Evolutionary conservation across 2,888 invertebrate genomes (phyloP).

Genomic region (Apamea epomidion): DNA sequence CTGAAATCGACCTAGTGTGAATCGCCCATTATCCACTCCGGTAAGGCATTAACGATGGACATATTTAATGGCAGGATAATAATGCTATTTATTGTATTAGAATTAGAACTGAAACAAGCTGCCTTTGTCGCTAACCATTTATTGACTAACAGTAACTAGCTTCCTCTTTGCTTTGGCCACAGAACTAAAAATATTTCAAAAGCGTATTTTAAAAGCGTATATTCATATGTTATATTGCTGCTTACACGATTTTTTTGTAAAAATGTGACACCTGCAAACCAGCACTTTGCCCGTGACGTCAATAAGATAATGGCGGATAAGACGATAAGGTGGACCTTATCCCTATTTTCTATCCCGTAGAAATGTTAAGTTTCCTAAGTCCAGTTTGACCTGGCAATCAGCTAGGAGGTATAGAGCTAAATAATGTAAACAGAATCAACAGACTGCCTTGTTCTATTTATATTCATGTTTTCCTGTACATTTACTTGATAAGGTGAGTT

Average conservation of each 20-base stretch:
- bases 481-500: constrained; percentile 27
- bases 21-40: neutral
- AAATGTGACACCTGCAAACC: no score
- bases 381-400: neutral
- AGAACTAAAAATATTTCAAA: neutral
- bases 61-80: no score
- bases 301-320: no score
- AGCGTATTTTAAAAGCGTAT: no score
- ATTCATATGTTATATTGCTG: no score
- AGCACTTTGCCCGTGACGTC: no score
- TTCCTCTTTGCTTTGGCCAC: no score
- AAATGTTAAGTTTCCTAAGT: no score
- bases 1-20: no score
- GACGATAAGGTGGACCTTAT: no score
- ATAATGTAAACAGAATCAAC: neutral
- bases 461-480: constrained; percentile 4
- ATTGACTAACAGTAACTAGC: neutral
- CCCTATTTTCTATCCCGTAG: no score
- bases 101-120: neutral
- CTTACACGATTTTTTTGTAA: neutral
- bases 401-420: neutral
- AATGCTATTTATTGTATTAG: neutral
- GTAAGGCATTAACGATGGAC: no score
- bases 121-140: neutral
- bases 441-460: neutral